A percentile compares a stretch with the other conserved stretches of the same genome.
Conservation (phyloP, 2,888 invertebrate species). For the Hypolimnas misippus region DNA sequence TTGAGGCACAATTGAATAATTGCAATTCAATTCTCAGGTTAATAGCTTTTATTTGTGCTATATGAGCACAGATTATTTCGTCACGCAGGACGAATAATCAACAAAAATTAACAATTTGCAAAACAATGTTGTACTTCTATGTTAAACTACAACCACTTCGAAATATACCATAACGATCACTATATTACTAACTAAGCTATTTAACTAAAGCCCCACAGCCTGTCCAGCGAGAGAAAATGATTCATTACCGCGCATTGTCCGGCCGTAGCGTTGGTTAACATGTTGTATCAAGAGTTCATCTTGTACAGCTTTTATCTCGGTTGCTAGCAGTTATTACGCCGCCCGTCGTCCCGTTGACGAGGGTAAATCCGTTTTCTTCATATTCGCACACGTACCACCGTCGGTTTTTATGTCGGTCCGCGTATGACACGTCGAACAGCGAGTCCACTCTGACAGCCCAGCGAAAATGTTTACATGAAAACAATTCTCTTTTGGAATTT, state of each 20-base stretch:
- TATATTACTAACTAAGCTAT: no score
- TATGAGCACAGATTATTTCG: no score
- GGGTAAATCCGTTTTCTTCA: constrained; percentile 81
- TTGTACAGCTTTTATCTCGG: constrained; percentile 64
- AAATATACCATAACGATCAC: no score
- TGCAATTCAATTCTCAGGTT: no score
- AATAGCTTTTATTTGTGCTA: no score
- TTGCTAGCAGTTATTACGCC: constrained; percentile 68
- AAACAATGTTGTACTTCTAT: no score
- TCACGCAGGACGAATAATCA: no score
- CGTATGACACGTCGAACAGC: constrained; percentile 51
- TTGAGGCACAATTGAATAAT: no score
- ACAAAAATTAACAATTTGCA: no score
- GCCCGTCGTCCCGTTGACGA: constrained; percentile 70
- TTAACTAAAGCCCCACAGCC: no score
- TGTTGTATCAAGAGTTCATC: constrained; percentile 46
- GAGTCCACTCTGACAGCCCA: constrained; percentile 47
- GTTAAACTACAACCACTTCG: no score
- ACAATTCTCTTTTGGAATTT: constrained; percentile 14
- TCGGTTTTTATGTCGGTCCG: constrained; percentile 56
- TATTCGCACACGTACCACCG: constrained; percentile 58
- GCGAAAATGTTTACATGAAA: constrained; percentile 33
- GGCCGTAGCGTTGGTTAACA: constrained; percentile 38
- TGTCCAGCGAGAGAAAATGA: no score
- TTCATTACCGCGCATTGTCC: constrained; percentile 16